Conservation (phyloP, 2,888 invertebrate species). For the Neria commutata region DNA sequence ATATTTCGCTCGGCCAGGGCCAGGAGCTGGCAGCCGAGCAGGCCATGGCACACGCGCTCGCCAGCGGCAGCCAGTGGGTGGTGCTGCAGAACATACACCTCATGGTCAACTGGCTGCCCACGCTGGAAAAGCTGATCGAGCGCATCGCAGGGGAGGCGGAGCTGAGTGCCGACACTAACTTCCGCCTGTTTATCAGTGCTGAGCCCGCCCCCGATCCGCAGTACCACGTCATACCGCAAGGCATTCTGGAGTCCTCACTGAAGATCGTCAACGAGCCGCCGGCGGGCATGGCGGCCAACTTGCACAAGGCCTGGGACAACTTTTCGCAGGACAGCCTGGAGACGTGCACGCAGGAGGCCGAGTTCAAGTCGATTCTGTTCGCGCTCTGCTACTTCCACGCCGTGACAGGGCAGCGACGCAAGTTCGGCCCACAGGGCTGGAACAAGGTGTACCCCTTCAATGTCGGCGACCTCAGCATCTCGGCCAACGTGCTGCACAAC, state of each 20-base stretch:
- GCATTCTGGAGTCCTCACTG: conserved; percentile 89
- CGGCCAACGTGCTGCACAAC: conserved; percentile 88
- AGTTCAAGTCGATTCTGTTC: conserved; percentile 90
- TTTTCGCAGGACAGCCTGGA: conserved; percentile 92
- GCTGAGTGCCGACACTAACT: conserved; percentile 53
- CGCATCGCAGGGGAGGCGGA: conserved; percentile 74
- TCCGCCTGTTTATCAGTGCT: conserved; percentile 82
- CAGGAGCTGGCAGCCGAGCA: conserved; percentile 90
- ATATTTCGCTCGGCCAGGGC: conserved; percentile 93
- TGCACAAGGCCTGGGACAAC: conserved; percentile 92
- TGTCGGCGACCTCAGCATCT: conserved; percentile 88
- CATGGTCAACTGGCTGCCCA: conserved; percentile 86
- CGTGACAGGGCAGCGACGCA: conserved; percentile 88
- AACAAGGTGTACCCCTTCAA: conserved; percentile 82
- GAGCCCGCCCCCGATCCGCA: conserved; percentile 80
- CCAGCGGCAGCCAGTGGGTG: conserved; percentile 83
- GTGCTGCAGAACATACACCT: conserved; percentile 93
- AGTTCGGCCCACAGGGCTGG: conserved; percentile 96
- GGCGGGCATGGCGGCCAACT: conserved; percentile 91
- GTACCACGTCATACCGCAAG: conserved; percentile 76
- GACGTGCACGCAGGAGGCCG: conserved; percentile 90
- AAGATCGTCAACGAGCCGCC: conserved; percentile 98
- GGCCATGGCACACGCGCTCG: conserved; percentile 78
- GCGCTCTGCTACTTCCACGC: conserved; percentile 95
- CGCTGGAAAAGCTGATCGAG: conserved; percentile 90